Conservation (phyloP, 2,113 vertebrate species). For the Edolisoma coerulescens region DNA sequence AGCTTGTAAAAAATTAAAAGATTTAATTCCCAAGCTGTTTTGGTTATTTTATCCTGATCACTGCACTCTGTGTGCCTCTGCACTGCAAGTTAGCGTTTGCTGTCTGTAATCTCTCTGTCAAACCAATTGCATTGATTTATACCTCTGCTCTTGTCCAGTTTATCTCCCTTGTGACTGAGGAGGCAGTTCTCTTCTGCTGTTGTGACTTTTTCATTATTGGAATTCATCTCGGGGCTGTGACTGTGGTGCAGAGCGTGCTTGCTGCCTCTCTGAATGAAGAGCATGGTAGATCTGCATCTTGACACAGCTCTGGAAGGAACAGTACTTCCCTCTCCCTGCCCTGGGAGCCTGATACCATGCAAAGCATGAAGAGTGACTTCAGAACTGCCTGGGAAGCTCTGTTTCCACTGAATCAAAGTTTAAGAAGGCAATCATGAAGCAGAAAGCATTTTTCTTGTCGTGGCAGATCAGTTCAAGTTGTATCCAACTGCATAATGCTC, state of each 20-base stretch:
- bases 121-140: not conserved
- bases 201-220: not conserved
- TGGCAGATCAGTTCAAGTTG: not conserved
- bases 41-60: not conserved
- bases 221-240: not conserved
- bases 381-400: not conserved
- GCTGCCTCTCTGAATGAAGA: not conserved
- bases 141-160: not conserved
- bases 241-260: accelerated
- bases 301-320: not conserved
- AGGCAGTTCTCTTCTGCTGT: not conserved
- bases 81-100: not conserved
- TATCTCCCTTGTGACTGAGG: not conserved
- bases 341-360: not conserved
- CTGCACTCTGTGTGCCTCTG: not conserved
- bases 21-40: not conserved
- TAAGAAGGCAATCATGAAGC: not conserved
- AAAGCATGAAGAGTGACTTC: not conserved
- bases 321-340: not conserved
- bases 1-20: not conserved
- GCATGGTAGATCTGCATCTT: not conserved
- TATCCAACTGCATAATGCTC: not conserved
- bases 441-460: not conserved
- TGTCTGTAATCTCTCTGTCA: not conserved
- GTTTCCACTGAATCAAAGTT: not conserved